Evolutionary conservation across 2,797 vertebrate species (phyloP), one percentile per base, ranked within the genome.

Genomic region (Sandelia bainsii): DNA sequence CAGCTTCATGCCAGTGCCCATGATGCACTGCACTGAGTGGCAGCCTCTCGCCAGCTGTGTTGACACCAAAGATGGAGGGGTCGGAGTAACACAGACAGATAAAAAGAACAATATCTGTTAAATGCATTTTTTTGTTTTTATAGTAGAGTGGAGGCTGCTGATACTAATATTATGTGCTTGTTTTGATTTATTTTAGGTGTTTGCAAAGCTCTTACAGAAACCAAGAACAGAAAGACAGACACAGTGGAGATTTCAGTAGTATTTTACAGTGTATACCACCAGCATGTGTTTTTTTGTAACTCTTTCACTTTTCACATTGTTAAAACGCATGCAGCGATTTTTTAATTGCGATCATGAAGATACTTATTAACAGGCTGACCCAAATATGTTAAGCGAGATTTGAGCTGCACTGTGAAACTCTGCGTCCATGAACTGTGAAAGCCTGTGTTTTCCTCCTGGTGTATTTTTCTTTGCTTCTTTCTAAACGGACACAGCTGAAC

Each of bases 1-100:
- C 79, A 72, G 72, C 44, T 49, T 27, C 32, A 40, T 84, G 82
- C 87, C 81, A 89, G 72, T 46, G 44, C 83, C 87, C 78, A 83
- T 84, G 72, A 85, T 88, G 87, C 86, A 81, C 56, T 75, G 83
- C 82, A 66, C 19, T 6, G 59, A 79, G 80, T 42, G 9, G 54
- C 75, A 61, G 67, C 53, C 20, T 52, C 80, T 59, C 27, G 61
- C 80, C 85, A 87, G 84, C 84, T 84, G 84, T 78, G 50, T 66
- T 58, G 53, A 84, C 80, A 79, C 77, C 79, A 83, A 72, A n/a
- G 50, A 69, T 8, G 0, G 2, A 20, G 20, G 32, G 7, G 29
- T 12, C 1, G 1, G 34, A 7, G 16, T 5, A 7, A 23, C 2
- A n/a, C 37, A 2, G 2, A 45, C 40, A 42, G 54, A 40, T 20